Evolutionary conservation across 2,113 vertebrate species (phyloP).

Genomic region (Laterallus jamaicensis): DNA sequence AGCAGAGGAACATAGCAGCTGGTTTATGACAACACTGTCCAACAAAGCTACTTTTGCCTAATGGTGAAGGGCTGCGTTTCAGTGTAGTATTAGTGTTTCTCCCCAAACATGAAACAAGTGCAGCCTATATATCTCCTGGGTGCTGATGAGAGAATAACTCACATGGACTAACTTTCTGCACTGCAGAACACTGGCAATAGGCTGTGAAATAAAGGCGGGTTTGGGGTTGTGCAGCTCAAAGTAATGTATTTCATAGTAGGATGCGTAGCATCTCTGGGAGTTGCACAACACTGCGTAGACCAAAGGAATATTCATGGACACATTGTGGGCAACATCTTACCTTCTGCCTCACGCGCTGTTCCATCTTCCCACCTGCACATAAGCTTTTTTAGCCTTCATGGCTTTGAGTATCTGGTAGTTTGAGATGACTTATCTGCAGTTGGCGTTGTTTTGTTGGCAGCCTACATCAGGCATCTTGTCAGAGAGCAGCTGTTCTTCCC

Average conservation of each 20-base stretch:
- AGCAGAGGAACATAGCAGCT: background rate
- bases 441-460: conserved; percentile 43
- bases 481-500: conserved; percentile 27
- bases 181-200: background rate
- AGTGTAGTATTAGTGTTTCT: conserved; percentile 6
- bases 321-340: background rate
- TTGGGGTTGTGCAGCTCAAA: conserved; percentile 1
- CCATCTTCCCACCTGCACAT: background rate
- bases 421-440: conserved; percentile 25
- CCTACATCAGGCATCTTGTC: conserved; percentile 21
- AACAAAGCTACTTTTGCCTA: conserved; percentile 7
- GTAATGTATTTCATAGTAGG: background rate
- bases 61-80: background rate
- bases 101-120: conserved; percentile 9
- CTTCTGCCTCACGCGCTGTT: background rate
- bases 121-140: conserved; percentile 1
- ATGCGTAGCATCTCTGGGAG: background rate
- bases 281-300: background rate
- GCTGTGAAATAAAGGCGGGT: conserved; percentile 28
- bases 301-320: background rate
- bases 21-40: background rate
- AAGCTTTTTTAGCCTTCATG: background rate
- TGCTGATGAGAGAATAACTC: background rate
- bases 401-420: conserved; percentile 7
- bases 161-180: conserved; percentile 17